Percentiles rank a stretch among this genome's conserved stretches.
phyloP scores from a whole-genome alignment of 2,113 vertebrate genomes.

The Syngnathus typhle region DNA sequence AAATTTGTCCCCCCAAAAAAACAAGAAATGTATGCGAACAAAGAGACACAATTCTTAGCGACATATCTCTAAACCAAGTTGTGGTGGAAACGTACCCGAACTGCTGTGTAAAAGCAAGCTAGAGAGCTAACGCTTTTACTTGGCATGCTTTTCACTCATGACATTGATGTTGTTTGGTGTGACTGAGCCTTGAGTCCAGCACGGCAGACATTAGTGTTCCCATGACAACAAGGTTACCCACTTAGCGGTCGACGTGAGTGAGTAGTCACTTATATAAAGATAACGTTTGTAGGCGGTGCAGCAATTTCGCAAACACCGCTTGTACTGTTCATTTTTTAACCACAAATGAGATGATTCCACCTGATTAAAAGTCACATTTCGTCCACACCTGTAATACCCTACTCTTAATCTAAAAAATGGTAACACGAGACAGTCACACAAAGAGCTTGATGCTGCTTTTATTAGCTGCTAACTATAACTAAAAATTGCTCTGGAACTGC shows the following conservation, averaged over 20 bases:
- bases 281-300: not conserved
- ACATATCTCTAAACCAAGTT: too few species aligned
- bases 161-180: not conserved
- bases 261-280: not conserved
- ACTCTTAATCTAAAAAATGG: not conserved
- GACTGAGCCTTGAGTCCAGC: not conserved
- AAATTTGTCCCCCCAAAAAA: too few species aligned
- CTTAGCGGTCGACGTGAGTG: not conserved
- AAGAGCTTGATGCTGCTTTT: not conserved
- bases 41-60: too few species aligned
- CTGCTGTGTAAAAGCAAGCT: not conserved
- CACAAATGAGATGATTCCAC: not conserved
- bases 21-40: too few species aligned
- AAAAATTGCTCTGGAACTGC: not conserved
- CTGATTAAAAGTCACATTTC: not conserved
- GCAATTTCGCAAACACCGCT: not conserved
- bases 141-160: not conserved
- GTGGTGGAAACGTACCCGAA: not conserved
- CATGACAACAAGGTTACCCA: constrained; percentile 6
- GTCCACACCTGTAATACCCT: not conserved
- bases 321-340: not conserved
- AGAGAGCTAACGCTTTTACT: not conserved
- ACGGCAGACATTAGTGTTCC: not conserved
- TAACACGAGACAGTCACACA: not conserved
- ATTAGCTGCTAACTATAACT: not conserved